phyloP scores from a whole-genome alignment of 2,888 invertebrate species.

The Caenorhabditis zanzibari region DNA sequence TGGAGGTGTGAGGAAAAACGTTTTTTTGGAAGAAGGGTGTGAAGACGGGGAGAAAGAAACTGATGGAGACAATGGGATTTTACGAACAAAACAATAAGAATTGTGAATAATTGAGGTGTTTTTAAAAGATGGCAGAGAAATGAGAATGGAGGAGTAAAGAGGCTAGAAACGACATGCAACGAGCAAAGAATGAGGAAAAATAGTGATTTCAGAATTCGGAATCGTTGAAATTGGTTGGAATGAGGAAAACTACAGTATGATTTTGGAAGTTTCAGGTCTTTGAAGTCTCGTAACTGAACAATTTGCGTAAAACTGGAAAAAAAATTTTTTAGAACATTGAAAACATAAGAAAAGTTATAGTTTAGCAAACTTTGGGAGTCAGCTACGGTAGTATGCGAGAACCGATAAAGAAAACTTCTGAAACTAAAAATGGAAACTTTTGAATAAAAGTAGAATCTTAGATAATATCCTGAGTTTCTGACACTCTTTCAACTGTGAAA shows the following conservation, averaged over 20 bases:
- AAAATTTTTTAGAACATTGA: too few relatives aligned
- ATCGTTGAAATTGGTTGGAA: not conserved
- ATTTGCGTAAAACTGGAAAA: too few relatives aligned
- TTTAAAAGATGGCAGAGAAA: constrained; percentile 41
- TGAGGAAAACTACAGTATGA: not conserved
- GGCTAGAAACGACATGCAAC: constrained; percentile 42
- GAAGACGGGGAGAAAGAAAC: constrained; percentile 47
- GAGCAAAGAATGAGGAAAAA: constrained; percentile 16
- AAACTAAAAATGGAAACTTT: too few relatives aligned
- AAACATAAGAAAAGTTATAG: too few relatives aligned
- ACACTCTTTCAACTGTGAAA: too few relatives aligned
- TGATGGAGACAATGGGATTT: constrained; percentile 57
- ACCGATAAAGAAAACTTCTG: too few relatives aligned
- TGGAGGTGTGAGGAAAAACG: constrained; percentile 20
- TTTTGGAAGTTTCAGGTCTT: not conserved
- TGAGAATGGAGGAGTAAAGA: not conserved
- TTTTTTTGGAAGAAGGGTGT: constrained; percentile 27
- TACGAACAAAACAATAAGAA: constrained; percentile 52
- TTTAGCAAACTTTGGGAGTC: too few relatives aligned
- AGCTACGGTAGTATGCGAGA: too few relatives aligned
- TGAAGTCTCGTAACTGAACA: too few relatives aligned
- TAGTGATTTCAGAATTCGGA: constrained; percentile 1
- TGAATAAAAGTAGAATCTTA: too few relatives aligned
- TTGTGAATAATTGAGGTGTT: constrained; percentile 60
- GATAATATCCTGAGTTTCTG: too few relatives aligned